Base-by-base conservation (phyloP, 2,888 invertebrate genomes). In the Nymphalis urticae region DNA sequence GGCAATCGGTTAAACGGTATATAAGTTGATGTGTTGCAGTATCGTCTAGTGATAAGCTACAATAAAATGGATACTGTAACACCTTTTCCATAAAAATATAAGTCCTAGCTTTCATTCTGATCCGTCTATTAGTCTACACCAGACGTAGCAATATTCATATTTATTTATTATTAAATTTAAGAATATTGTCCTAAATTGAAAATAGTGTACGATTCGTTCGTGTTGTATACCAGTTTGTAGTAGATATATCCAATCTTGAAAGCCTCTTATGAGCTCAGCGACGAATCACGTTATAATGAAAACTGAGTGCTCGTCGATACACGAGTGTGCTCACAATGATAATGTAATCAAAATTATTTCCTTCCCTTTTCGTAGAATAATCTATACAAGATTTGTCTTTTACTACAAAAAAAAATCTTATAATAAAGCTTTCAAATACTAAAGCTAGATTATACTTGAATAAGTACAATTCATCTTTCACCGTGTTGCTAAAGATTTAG, bases 231-330 rank as follows among this genome's bases (percentile, higher is more conserved):
- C 27, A 32, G 32, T 56, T 8, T 56, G 27, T 10, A 27, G 27
- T 56, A 56, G 17, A 27, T 56, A 42, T 42, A 56, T 56, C 32
- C 58, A 58, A 58, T 58, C 36, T 58, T 58, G 58, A 58, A 58
- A 58, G 58, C 58, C 42, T 58, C 58, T 58, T 58, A 58, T 61
- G 48, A 64, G 58, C 50, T 58, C 64, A 48, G 72, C 73, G 72
- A 77, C 75, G 74, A 77, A 78, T 78, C 74, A 73, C 71, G 68
- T 73, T 76, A 75, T 77, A 77, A 78, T 78, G 76, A 76, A 75
- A 75, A 77, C 67, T 59, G 70, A 78, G 75, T 73, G 73, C 74
- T 70, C 69, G 58, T 70, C 71, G 58, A 67, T 66, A 70, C 62
- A 64, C 69, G 69, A 64, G 54, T 64, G 51, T 63, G 60, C 59